These are phyloP conservation scores for Bergia puertoricense DNA, from an alignment of 92 coral and sea anemone genomes.

Conservation along the genomic window DNA sequence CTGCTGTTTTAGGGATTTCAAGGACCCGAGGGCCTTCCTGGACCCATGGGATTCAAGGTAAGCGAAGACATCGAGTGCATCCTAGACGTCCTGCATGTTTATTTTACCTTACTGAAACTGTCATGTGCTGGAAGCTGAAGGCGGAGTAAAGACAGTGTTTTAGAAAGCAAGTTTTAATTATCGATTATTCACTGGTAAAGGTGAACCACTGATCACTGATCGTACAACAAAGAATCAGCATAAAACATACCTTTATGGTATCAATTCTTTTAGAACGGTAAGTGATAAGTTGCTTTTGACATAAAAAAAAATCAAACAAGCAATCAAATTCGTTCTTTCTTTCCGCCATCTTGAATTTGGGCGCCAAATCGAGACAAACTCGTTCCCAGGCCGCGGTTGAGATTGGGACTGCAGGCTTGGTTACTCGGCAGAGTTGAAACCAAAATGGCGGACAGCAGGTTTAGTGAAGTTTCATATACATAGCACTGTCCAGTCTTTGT, in stretches of 20 bases:
- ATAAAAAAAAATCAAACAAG: background rate
- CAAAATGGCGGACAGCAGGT: slow-evolving; percentile 13
- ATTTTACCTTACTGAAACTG: too few species aligned
- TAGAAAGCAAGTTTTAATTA: background rate
- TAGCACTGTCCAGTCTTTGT: background rate
- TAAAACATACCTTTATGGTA: background rate
- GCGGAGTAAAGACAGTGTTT: background rate
- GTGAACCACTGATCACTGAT: too few species aligned
- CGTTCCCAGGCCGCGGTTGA: background rate
- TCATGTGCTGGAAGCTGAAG: too few species aligned
- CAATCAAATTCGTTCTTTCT: background rate
- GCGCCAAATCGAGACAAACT: background rate
- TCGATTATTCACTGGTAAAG: background rate
- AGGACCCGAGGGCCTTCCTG: slow-evolving; percentile 89
- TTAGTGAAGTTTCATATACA: background rate
- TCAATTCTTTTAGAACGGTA: background rate
- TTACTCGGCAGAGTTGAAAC: background rate
- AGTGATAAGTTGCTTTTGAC: background rate
- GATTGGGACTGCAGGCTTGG: background rate
- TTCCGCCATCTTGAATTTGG: slow-evolving; percentile 25
- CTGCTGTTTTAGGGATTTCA: slow-evolving; percentile 70
- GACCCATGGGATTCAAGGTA: slow-evolving; percentile 89
- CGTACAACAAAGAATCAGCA: background rate
- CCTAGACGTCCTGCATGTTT: too few species aligned
- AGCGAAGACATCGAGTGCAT: background rate